These are phyloP conservation scores for Pelusios castaneus DNA, from an alignment of 2,113 vertebrate species.

Conservation along the genomic window DNA sequence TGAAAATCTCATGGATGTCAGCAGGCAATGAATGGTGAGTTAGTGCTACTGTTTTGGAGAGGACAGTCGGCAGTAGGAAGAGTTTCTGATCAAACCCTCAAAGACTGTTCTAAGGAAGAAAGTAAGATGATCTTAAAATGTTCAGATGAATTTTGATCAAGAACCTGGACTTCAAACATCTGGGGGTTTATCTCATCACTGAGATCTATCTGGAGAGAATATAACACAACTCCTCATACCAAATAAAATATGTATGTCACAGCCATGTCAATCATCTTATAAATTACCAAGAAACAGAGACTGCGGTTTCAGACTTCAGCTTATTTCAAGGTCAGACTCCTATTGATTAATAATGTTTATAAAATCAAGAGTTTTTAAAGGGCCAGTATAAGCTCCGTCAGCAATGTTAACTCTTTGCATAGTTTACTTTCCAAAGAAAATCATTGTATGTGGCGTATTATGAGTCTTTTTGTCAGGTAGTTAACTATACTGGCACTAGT, in stretches of 20 bases:
- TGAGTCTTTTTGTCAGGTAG: conserved; percentile 59
- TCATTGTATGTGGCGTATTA: conserved; percentile 64
- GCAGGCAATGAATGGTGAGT: neutral
- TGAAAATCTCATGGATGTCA: neutral
- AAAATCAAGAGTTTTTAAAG: conserved; percentile 34
- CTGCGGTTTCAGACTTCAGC: neutral
- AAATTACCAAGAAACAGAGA: conserved; percentile 29
- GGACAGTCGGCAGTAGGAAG: neutral
- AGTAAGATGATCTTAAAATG: neutral
- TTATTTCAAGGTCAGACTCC: conserved; percentile 29
- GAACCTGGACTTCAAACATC: neutral
- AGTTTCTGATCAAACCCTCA: neutral
- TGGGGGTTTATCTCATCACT: neutral
- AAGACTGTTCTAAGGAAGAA: neutral
- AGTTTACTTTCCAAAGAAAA: conserved; percentile 57
- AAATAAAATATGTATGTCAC: rapidly evolving
- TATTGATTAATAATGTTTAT: neutral
- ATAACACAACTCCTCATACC: neutral
- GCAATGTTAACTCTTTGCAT: conserved; percentile 31
- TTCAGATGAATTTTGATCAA: neutral
- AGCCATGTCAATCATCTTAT: rapidly evolving
- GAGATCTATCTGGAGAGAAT: neutral
- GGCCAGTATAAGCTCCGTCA: neutral
- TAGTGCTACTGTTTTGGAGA: neutral
- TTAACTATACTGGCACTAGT: conserved; percentile 53